A percentile compares a stretch with the other conserved stretches of the same genome.
Conservation (phyloP, 2,797 vertebrate genomes). For the Lutjanus campechanus region DNA sequence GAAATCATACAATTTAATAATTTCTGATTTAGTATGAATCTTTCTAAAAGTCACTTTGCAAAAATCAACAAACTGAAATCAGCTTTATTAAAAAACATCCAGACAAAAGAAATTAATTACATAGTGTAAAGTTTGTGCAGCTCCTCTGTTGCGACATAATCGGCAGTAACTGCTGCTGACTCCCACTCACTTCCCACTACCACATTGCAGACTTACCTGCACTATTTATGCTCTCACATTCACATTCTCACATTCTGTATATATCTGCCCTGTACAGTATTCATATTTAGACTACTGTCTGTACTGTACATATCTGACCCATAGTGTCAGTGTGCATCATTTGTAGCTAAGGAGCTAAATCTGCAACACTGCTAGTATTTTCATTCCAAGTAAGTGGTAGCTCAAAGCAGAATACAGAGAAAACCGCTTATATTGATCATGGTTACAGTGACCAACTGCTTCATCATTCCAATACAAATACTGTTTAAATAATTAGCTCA, state of each 20-base stretch:
- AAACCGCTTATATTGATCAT: too few relatives aligned
- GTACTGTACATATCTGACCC: not conserved
- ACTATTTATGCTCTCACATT: not conserved
- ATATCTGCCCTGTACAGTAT: not conserved
- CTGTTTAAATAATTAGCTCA: too few relatives aligned
- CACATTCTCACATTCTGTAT: not conserved
- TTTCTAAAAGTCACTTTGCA: not conserved
- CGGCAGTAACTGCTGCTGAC: not conserved
- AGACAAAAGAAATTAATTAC: not conserved
- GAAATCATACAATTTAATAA: not conserved
- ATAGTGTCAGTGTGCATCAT: too few relatives aligned
- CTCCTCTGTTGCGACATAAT: not conserved
- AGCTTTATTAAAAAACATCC: constrained; percentile 1
- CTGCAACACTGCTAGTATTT: too few relatives aligned
- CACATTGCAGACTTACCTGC: not conserved
- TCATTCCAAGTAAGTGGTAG: too few relatives aligned
- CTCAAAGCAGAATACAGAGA: too few relatives aligned
- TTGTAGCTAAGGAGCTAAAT: too few relatives aligned
- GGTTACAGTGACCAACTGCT: too few relatives aligned
- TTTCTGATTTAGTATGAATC: not conserved
- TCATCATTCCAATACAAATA: too few relatives aligned
- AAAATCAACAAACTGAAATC: not conserved
- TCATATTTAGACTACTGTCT: not conserved
- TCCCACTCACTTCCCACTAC: not conserved
- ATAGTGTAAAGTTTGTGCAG: not conserved